phyloP scores from a whole-genome alignment of 2,797 vertebrate species.

The Brachyrhaphis roseni region DNA sequence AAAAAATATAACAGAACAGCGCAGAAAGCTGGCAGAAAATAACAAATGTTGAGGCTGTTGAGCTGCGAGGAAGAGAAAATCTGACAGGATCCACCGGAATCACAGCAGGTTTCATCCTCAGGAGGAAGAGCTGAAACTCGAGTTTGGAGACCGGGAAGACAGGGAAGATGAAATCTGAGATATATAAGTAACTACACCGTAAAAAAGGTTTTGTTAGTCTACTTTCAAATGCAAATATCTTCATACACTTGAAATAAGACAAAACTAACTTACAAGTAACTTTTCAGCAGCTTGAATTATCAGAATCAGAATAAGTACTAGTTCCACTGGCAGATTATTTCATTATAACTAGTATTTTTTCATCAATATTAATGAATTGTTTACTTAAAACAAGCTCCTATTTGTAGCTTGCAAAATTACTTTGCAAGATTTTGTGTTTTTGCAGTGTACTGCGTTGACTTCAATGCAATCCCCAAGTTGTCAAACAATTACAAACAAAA shows the following conservation, averaged over 20 bases:
- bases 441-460: neutral
- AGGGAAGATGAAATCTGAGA: neutral
- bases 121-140: neutral
- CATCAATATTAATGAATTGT: too few species aligned
- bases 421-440: too few species aligned
- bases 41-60: conserved; percentile 13
- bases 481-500: neutral
- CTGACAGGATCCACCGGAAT: conserved; percentile 22
- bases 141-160: neutral
- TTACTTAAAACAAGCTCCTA: too few species aligned
- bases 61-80: conserved; percentile 23
- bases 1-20: neutral
- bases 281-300: too few species aligned
- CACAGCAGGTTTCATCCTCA: neutral
- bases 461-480: neutral
- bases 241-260: too few species aligned
- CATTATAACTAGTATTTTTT: too few species aligned
- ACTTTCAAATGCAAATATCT: too few species aligned
- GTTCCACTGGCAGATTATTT: too few species aligned
- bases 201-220: neutral
- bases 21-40: conserved; percentile 16
- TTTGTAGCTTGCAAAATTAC: too few species aligned
- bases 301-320: too few species aligned
- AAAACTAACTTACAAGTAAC: too few species aligned
- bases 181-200: neutral